Percentiles rank a stretch among this genome's conserved stretches.
Evolutionary conservation across 2,888 invertebrate genomes (phyloP).

Genomic region (Orchesella flavescens): DNA sequence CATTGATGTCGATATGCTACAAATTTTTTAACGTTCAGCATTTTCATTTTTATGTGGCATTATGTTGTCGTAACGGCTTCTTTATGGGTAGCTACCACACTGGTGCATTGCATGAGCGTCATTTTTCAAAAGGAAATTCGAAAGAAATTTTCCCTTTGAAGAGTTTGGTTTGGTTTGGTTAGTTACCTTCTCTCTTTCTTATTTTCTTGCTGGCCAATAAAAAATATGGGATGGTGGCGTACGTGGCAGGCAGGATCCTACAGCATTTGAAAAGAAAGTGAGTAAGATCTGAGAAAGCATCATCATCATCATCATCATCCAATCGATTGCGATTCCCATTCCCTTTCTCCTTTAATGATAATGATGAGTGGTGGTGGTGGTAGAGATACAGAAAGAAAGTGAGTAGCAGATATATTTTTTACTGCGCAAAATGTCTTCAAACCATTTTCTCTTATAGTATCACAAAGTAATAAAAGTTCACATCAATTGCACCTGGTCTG

Average conservation of each 20-base stretch:
- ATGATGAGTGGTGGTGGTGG: background rate
- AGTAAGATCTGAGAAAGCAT: background rate
- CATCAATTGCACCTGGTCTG: constrained; percentile 25
- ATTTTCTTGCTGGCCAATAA: background rate
- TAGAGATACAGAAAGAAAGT: background rate
- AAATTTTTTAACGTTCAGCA: background rate
- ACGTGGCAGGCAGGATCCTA: too few species aligned
- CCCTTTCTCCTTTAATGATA: background rate
- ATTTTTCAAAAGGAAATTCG: background rate
- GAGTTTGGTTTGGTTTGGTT: too few species aligned
- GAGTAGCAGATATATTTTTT: background rate
- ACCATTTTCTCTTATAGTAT: background rate
- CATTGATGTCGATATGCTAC: too few species aligned
- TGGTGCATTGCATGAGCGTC: background rate
- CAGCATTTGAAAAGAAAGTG: background rate
- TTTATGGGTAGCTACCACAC: background rate
- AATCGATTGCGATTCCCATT: too few species aligned
- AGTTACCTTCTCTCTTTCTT: background rate
- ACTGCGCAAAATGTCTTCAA: background rate
- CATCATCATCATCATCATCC: too few species aligned
- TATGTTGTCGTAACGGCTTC: background rate
- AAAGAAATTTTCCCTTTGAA: background rate
- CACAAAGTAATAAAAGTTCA: background rate
- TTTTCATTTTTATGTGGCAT: background rate
- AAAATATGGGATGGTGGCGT: background rate